phyloP scores from a whole-genome alignment of 2,797 vertebrate genomes.

The Myotis myotis region DNA sequence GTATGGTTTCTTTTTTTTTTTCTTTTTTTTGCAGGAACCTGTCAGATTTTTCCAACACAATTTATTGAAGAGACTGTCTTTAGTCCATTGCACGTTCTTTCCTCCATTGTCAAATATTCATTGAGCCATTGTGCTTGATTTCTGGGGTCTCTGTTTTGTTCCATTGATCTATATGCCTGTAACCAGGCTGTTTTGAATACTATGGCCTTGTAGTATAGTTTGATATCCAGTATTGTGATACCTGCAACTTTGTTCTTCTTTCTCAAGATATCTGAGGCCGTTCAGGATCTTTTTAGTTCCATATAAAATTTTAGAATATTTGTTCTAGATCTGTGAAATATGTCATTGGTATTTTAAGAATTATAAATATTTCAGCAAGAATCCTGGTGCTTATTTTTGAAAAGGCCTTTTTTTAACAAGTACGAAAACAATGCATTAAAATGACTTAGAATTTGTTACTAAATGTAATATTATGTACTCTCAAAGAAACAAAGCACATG shows the following conservation, averaged over 20 bases:
- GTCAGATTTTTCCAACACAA: not conserved
- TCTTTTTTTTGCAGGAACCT: not conserved
- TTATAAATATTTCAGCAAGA: conserved; percentile 29
- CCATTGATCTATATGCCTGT: not conserved
- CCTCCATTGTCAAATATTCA: not conserved
- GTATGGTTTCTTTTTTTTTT: too few relatives aligned
- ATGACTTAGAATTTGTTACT: conserved; percentile 28
- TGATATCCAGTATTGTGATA: not conserved
- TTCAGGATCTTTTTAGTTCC: not conserved
- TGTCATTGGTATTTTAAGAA: not conserved
- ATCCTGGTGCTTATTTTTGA: conserved; percentile 34
- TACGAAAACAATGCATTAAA: conserved; percentile 31
- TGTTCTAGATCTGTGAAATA: not conserved
- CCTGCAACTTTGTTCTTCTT: not conserved
- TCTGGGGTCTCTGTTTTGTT: not conserved
- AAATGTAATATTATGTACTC: not conserved
- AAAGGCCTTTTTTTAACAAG: conserved; percentile 8
- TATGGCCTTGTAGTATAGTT: not conserved
- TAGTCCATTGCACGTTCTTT: not conserved
- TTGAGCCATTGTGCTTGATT: not conserved
- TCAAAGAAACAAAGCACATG: not conserved
- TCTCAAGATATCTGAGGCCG: not conserved
- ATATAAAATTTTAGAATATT: not conserved
- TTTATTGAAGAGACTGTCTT: not conserved
- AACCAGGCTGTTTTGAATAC: not conserved